Evolutionary conservation across 2,888 invertebrate species (phyloP).

Genomic region (Nipponacmea schrenckii): DNA sequence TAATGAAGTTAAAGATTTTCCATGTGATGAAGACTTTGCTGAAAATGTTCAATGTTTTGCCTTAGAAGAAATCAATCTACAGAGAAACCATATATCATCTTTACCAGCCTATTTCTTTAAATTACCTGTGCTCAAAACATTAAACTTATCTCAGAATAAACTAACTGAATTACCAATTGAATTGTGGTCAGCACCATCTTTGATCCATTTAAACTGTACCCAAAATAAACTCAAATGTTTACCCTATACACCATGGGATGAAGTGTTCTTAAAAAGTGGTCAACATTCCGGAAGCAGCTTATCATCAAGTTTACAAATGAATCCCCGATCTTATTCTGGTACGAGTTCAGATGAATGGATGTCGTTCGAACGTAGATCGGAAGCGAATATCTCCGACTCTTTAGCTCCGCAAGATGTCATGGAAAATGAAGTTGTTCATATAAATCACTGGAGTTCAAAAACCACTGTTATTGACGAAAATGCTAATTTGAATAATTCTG

Average conservation of each 20-base stretch:
- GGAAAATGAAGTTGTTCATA: constrained; percentile 36
- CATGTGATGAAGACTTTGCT: constrained; percentile 64
- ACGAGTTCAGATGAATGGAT: neutral
- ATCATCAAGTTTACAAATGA: neutral
- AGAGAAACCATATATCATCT: constrained; percentile 82
- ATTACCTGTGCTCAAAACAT: constrained; percentile 80
- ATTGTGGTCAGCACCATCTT: constrained; percentile 39
- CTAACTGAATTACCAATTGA: constrained; percentile 77
- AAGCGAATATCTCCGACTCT: neutral
- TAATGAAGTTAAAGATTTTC: constrained; percentile 85
- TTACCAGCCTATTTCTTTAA: constrained; percentile 85
- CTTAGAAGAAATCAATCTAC: constrained; percentile 89
- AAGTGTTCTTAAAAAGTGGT: neutral
- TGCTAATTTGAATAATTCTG: constrained; percentile 26
- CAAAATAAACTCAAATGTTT: constrained; percentile 26
- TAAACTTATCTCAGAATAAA: constrained; percentile 90
- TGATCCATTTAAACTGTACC: constrained; percentile 34
- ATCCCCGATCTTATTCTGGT: neutral
- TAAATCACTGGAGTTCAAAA: constrained; percentile 35
- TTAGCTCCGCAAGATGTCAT: constrained; percentile 15
- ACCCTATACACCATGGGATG: constrained; percentile 25
- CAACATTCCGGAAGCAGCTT: neutral
- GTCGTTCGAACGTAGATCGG: neutral
- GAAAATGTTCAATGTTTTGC: constrained; percentile 72
- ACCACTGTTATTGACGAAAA: constrained; percentile 34